Evolutionary conservation across 2,888 invertebrate genomes (phyloP).

Genomic region (Scaptodrosophila latifasciaeformis): DNA sequence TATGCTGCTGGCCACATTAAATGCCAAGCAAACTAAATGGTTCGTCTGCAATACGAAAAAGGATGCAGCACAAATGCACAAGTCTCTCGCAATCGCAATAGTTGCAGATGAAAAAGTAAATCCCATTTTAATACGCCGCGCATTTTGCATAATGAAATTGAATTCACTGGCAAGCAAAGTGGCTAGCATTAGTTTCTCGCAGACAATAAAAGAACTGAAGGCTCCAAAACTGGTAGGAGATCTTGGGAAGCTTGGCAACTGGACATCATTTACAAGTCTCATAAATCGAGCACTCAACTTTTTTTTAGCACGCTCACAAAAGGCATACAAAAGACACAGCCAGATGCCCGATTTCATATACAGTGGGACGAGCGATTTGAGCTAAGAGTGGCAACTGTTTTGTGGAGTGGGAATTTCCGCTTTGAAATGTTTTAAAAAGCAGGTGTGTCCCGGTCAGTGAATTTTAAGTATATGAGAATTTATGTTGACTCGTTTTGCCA

Average conservation of each 20-base stretch:
- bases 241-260: not conserved
- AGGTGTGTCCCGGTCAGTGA: too few relatives aligned
- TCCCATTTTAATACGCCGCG: conserved; percentile 58
- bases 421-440: too few relatives aligned
- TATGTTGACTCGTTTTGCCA: conserved; percentile 1
- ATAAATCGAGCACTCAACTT: conserved; percentile 35
- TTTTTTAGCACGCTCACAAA: conserved; percentile 3
- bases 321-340: conserved; percentile 1
- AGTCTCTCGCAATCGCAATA: conserved; percentile 40
- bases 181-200: conserved; percentile 4
- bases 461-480: too few relatives aligned
- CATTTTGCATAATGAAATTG: conserved; percentile 64
- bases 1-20: too few relatives aligned
- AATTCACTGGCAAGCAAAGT: conserved; percentile 37
- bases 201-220: not conserved
- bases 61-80: conserved; percentile 34
- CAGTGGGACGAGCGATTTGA: too few relatives aligned
- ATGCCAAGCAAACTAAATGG: too few relatives aligned
- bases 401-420: too few relatives aligned
- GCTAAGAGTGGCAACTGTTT: too few relatives aligned
- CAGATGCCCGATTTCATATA: not conserved
- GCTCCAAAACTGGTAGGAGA: too few relatives aligned
- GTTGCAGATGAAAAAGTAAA: conserved; percentile 42
- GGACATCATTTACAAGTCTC: conserved; percentile 11
- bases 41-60: too few relatives aligned